Conservation (phyloP, 2,888 invertebrate species). For the Drosophila longiperda region DNA sequence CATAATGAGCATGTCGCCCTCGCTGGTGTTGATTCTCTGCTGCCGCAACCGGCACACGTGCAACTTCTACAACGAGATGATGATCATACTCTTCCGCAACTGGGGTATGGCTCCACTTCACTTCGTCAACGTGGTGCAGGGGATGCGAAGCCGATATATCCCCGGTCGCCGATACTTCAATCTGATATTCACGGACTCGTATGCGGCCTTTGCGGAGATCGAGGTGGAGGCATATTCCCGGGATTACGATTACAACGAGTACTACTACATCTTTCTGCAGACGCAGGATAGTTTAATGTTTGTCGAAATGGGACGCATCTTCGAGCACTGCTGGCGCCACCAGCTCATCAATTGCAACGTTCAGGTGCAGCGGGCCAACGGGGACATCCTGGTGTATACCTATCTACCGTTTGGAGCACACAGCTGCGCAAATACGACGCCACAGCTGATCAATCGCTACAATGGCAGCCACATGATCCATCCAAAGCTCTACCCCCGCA, state of each 20-base stretch:
- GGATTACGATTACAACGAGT: conserved; percentile 71
- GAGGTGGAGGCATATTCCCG: conserved; percentile 63
- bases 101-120: conserved; percentile 67
- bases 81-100: conserved; percentile 58
- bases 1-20: conserved; percentile 61
- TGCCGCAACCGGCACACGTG: conserved; percentile 63
- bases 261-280: conserved; percentile 78
- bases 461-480: conserved; percentile 50
- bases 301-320: conserved; percentile 70
- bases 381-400: conserved; percentile 72
- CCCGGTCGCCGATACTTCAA: conserved; percentile 62
- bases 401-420: conserved; percentile 70
- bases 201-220: conserved; percentile 68
- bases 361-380: conserved; percentile 70
- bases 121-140: conserved; percentile 59
- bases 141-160: conserved; percentile 11
- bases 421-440: conserved; percentile 52
- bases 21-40: conserved; percentile 67
- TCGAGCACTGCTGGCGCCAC: conserved; percentile 76
- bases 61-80: conserved; percentile 74
- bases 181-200: conserved; percentile 75
- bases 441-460: conserved; percentile 64
- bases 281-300: conserved; percentile 52
- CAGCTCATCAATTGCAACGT: conserved; percentile 78
- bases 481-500: conserved; percentile 62